phyloP scores from a whole-genome alignment of 2,113 vertebrate genomes.

The Phrynosoma platyrhinos region DNA sequence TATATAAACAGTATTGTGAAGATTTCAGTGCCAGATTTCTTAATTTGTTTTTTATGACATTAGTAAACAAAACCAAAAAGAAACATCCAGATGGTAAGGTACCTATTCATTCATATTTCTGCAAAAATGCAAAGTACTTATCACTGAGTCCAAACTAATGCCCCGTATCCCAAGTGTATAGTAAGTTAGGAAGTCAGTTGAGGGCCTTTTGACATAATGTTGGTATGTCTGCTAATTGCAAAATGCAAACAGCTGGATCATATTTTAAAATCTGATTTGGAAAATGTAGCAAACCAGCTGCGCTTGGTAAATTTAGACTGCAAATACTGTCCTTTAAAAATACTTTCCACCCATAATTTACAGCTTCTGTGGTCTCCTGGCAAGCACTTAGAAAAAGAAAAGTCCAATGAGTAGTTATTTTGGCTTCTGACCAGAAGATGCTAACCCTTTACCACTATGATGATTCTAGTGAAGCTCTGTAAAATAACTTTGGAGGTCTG shows the following conservation, averaged over 20 bases:
- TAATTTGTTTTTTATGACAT: not conserved
- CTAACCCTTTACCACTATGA: slow-evolving; percentile 25
- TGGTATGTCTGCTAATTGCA: slow-evolving; percentile 52
- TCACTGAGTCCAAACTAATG: slow-evolving; percentile 10
- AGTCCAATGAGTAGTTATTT: slow-evolving; percentile 47
- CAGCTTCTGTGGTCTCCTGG: slow-evolving; percentile 63
- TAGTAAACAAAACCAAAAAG: not conserved
- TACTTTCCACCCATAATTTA: slow-evolving; percentile 75
- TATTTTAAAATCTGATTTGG: slow-evolving; percentile 70
- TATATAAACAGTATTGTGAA: slow-evolving; percentile 5
- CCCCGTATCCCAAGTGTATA: not conserved
- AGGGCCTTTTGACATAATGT: not conserved
- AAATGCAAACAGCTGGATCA: slow-evolving; percentile 65
- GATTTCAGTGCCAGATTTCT: not conserved
- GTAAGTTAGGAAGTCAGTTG: not conserved
- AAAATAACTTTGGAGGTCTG: slow-evolving; percentile 4
- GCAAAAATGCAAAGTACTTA: not conserved
- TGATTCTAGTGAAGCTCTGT: slow-evolving; percentile 31
- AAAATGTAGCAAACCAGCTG: slow-evolving; percentile 71
- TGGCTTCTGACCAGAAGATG: slow-evolving; percentile 44
- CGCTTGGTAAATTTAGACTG: slow-evolving; percentile 59
- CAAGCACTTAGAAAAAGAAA: slow-evolving; percentile 56
- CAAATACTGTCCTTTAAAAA: slow-evolving; percentile 60
- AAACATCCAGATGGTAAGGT: not conserved
- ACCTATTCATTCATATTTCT: not conserved